Evolutionary conservation across 2,113 vertebrate species (phyloP).

Genomic region (Lepus europaeus): DNA sequence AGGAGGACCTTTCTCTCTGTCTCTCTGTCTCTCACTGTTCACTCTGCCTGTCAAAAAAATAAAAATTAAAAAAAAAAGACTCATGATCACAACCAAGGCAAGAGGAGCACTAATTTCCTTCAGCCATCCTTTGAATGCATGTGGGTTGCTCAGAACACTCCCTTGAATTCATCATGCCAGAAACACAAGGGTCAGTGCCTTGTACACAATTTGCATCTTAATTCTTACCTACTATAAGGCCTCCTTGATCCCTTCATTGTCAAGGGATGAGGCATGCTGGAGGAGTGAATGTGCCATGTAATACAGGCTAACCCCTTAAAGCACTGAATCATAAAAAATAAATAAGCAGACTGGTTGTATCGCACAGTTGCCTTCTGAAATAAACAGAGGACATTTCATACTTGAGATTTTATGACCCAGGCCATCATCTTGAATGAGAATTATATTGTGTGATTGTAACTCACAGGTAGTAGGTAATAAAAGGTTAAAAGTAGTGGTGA

Average conservation of each 20-base stretch:
- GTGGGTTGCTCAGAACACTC: background rate
- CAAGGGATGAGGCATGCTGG: background rate
- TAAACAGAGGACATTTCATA: constrained; percentile 62
- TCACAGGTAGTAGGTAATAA: constrained; percentile 46
- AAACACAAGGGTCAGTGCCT: background rate
- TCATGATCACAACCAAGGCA: background rate
- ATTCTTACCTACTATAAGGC: background rate
- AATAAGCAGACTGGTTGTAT: constrained; percentile 29
- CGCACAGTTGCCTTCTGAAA: constrained; percentile 37
- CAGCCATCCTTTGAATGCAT: background rate
- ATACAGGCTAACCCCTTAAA: constrained; percentile 45
- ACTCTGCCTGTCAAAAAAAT: too few species aligned
- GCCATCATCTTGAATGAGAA: constrained; percentile 46
- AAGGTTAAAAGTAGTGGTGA: constrained; percentile 57
- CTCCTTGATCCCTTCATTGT: background rate
- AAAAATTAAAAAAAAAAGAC: background rate
- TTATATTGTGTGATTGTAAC: constrained; percentile 40
- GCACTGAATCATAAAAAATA: constrained; percentile 59
- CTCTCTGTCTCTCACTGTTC: too few species aligned
- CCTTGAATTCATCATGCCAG: background rate
- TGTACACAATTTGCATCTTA: background rate
- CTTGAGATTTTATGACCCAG: constrained; percentile 62
- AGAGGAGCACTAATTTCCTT: background rate
- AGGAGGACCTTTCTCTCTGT: too few species aligned
- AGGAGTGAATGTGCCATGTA: background rate